Percentiles rank a stretch among this genome's conserved stretches.
These are phyloP conservation scores for Typhlichthys eigenmanni DNA, from an alignment of 2,797 vertebrate genomes.

Conservation along the genomic window DNA sequence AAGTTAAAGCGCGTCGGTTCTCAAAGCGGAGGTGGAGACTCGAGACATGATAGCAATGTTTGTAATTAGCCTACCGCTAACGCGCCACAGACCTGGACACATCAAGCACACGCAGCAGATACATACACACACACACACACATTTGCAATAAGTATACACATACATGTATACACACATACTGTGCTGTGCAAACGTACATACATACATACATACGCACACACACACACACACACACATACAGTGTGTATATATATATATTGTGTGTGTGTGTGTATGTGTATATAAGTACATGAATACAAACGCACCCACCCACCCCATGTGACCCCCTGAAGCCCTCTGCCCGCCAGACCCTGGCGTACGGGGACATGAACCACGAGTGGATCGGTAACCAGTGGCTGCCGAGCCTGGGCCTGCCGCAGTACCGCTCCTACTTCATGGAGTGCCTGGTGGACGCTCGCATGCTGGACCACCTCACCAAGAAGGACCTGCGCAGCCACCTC, in stretches of 20 bases:
- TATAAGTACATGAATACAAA: neutral
- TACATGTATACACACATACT: neutral
- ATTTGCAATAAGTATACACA: conserved; percentile 4
- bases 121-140: neutral
- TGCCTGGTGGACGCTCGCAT: too few species aligned
- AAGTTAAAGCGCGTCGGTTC: too few species aligned
- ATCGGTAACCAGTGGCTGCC: conserved; percentile 88
- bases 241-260: neutral
- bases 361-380: conserved; percentile 90
- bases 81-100: neutral
- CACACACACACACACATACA: too few species aligned
- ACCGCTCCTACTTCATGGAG: too few species aligned
- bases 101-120: neutral
- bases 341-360: conserved; percentile 83
- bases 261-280: too few species aligned
- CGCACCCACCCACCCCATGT: neutral
- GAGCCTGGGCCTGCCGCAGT: conserved; percentile 76
- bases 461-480: too few species aligned
- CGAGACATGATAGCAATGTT: too few species aligned
- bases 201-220: neutral
- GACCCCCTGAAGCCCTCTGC: neutral
- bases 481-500: too few species aligned
- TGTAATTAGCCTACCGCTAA: too few species aligned
- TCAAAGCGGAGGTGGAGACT: too few species aligned
- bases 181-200: neutral